Evolutionary conservation across 1,140 invertebrate species (phyloP).

Genomic region (Aphis craccivora): DNA sequence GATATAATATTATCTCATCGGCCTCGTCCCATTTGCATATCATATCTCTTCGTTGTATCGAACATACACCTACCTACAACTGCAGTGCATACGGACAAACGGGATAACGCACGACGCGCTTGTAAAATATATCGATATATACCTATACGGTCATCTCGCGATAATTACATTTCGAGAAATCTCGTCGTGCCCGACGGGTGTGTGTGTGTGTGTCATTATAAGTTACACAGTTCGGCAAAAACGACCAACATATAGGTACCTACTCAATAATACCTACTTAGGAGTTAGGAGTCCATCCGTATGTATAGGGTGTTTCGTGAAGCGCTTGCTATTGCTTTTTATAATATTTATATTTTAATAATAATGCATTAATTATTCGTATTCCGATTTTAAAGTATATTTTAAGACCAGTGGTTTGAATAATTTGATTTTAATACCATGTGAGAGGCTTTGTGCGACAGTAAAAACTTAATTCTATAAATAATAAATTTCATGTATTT

Average conservation of each 20-base stretch:
- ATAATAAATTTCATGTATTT: neutral
- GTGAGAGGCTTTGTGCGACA: neutral
- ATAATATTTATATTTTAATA: neutral
- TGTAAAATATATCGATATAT: slow-evolving; percentile 20
- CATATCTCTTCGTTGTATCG: neutral
- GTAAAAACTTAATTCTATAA: neutral
- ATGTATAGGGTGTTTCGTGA: neutral
- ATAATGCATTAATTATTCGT: neutral
- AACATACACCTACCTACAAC: neutral
- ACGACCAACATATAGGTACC: neutral
- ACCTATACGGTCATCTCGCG: neutral
- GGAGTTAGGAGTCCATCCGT: neutral
- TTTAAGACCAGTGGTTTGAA: neutral
- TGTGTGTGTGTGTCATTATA: neutral
- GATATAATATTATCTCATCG: neutral
- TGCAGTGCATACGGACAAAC: neutral
- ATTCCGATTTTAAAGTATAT: neutral
- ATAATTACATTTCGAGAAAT: slow-evolving; percentile 27
- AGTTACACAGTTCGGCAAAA: neutral
- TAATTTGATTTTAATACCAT: neutral
- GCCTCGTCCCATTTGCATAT: slow-evolving; percentile 23
- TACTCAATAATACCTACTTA: neutral
- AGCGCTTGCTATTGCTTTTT: neutral
- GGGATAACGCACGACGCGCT: neutral
- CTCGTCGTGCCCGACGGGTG: neutral